phyloP scores from a whole-genome alignment of 2,888 invertebrate species.

The Acleris cristana region DNA sequence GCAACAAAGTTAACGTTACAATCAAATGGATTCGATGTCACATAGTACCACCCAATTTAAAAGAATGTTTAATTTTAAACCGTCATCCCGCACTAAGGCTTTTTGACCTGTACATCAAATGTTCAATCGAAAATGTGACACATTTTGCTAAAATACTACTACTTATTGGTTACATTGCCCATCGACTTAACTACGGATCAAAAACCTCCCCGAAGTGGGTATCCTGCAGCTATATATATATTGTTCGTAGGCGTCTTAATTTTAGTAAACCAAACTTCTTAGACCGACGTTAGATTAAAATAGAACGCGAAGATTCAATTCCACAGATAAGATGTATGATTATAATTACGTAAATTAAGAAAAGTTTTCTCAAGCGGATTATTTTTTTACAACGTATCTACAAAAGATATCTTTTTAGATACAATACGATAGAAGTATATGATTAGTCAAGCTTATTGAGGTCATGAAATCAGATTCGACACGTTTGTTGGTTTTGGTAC shows the following conservation, averaged over 20 bases:
- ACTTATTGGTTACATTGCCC: no score
- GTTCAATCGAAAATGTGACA: no score
- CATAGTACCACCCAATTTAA: neutral
- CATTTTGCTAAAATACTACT: no score
- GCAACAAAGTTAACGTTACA: conserved; percentile 41
- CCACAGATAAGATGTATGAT: neutral
- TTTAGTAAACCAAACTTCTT: no score
- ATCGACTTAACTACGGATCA: no score
- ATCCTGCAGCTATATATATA: no score
- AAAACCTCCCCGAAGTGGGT: no score
- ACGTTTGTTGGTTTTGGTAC: conserved; percentile 21
- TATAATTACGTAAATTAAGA: neutral
- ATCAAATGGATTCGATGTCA: neutral
- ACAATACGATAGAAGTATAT: conserved; percentile 5
- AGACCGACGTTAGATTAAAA: no score
- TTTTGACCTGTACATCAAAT: no score
- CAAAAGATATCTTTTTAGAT: conserved; percentile 11
- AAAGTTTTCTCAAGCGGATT: neutral
- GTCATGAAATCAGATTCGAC: conserved; percentile 21
- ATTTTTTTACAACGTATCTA: neutral
- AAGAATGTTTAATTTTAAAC: neutral
- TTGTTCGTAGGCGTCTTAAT: no score
- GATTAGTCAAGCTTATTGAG: conserved; percentile 23
- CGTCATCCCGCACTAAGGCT: no score
- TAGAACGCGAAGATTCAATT: no score